Conservation (phyloP, 37 sponge, comb jelly and placozoan species). For the Haliclona indistincta region DNA sequence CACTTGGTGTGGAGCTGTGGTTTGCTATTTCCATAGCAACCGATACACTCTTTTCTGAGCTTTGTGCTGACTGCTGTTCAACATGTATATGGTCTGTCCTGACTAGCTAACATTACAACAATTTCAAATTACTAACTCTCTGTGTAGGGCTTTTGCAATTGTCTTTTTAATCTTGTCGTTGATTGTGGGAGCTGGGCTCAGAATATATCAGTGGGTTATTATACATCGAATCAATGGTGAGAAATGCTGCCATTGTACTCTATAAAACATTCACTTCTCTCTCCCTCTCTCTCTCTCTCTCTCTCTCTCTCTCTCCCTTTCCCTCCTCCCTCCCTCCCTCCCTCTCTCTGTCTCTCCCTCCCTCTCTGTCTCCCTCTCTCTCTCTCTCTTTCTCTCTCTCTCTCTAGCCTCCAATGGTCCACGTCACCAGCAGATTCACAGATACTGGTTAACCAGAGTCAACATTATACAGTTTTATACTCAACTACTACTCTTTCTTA, state of each 20-base stretch:
- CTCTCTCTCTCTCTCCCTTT: no score
- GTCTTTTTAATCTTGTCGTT: constrained; percentile 30
- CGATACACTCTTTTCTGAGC: not conserved
- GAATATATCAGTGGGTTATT: constrained; percentile 54
- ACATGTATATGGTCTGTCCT: constrained; percentile 1
- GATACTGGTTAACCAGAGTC: constrained; percentile 45
- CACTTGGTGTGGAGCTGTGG: not conserved
- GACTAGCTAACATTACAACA: not conserved
- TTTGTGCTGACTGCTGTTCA: constrained; percentile 8
- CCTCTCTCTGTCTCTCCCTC: no score
- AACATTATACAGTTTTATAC: constrained; percentile 59
- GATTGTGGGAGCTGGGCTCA: constrained; percentile 13
- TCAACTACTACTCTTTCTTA: constrained; percentile 31
- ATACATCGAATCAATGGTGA: constrained; percentile 50
- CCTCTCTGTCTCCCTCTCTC: no score
- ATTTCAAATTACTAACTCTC: not conserved
- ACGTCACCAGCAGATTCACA: not conserved
- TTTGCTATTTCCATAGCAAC: constrained; percentile 7
- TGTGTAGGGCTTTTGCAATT: constrained; percentile 12
- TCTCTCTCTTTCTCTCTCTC: not conserved
- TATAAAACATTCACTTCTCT: no score
- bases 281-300: no score
- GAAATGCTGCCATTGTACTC: no score
- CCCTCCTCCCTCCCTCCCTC: no score
- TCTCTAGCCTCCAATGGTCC: not conserved